These are phyloP conservation scores for Mizuhopecten yessoensis DNA, from an alignment of 1,140 invertebrate genomes.

Conservation along the genomic window DNA sequence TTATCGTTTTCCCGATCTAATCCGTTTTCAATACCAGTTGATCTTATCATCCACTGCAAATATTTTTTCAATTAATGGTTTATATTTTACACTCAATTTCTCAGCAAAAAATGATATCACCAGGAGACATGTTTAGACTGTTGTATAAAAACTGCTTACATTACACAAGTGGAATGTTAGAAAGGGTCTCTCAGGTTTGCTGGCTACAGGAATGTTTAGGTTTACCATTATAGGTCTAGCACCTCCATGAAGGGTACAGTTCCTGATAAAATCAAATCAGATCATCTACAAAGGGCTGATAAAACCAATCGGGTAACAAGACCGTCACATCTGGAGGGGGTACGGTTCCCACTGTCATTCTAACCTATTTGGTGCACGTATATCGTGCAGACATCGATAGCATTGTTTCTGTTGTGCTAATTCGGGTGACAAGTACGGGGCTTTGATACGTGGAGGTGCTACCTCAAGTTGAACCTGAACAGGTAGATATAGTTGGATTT, in stretches of 20 bases:
- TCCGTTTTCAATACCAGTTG: conserved; percentile 33
- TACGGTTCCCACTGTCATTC: background rate
- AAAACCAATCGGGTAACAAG: background rate
- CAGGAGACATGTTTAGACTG: background rate
- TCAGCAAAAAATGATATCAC: background rate
- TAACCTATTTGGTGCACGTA: background rate
- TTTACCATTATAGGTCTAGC: background rate
- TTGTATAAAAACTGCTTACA: background rate
- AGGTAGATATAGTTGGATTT: conserved; percentile 13
- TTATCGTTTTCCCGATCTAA: background rate
- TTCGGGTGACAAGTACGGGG: conserved; percentile 13
- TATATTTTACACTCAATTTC: conserved; percentile 36
- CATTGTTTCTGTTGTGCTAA: conserved; percentile 12
- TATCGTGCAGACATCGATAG: conserved; percentile 17
- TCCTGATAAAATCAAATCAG: conserved; percentile 15
- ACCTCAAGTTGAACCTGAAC: conserved; percentile 25
- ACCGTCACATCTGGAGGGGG: background rate
- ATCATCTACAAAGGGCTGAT: conserved; percentile 20
- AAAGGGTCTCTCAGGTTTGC: background rate
- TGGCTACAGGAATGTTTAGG: background rate
- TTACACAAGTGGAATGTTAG: background rate
- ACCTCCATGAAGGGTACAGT: conserved; percentile 19
- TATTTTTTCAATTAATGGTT: conserved; percentile 36
- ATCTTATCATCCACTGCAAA: background rate
- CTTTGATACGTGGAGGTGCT: conserved; percentile 20